Conservation (phyloP, 2,797 vertebrate species). For the Pogoniulus pusillus region DNA sequence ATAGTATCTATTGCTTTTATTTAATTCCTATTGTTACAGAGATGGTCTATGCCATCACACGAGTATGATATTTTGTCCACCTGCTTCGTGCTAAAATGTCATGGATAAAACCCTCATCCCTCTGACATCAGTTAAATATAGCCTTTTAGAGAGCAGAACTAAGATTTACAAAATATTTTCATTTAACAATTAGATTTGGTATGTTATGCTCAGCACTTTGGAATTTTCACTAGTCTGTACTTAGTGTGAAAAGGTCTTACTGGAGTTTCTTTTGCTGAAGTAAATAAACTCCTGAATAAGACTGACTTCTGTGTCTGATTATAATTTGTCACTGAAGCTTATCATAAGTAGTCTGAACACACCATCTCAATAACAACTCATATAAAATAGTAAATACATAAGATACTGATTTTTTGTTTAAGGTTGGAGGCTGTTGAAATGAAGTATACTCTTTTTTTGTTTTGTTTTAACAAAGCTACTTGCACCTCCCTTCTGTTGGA, state of each 20-base stretch:
- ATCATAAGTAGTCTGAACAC: not conserved
- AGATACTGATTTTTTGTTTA: not conserved
- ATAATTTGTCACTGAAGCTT: not conserved
- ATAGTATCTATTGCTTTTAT: not conserved
- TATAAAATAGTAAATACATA: not conserved
- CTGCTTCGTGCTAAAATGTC: not conserved
- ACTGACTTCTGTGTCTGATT: not conserved
- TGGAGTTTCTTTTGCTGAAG: not conserved
- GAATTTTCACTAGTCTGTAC: not conserved
- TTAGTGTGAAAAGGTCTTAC: not conserved
- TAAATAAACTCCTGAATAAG: not conserved
- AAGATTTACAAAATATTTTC: not conserved
- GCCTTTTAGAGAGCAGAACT: not conserved
- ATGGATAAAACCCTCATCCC: not conserved
- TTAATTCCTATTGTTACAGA: not conserved
- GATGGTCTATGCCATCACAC: not conserved
- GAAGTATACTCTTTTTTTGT: not conserved
- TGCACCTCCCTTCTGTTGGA: not conserved
- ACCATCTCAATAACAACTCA: not conserved
- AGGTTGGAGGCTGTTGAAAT: not conserved
- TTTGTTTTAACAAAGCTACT: not conserved
- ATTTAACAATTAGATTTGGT: not conserved
- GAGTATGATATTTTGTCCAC: not conserved
- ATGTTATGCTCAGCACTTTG: not conserved
- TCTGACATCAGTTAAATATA: not conserved